Evolutionary conservation across 1,140 invertebrate species (phyloP), one percentile per base, ranked within the genome.

Genomic region (Triops cancriformis): DNA sequence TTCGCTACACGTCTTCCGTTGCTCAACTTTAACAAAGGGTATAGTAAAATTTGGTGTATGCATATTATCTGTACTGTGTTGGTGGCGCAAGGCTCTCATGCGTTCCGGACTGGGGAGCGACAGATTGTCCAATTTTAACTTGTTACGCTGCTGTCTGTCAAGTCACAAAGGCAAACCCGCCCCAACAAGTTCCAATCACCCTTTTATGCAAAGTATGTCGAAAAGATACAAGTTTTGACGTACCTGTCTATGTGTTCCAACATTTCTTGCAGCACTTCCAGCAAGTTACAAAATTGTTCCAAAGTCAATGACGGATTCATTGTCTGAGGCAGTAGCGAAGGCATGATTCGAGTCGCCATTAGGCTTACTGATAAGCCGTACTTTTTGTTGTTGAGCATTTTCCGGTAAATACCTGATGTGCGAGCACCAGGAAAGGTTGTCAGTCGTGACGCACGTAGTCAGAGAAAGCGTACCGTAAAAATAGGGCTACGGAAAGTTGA

Each of bases 211-310:
- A 10, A 31, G 9, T 27, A 6, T 45, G 43, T 76, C 7, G 43
- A 11, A 14, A 18, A 73, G n/a, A 76, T 6, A 76, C n/a, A n/a
- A 31, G 18, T 18, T 72, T 3, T 10, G 14, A 27, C 18, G 80
- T 83, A 88, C 85, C 92, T 90, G 85, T 97, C 95, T 77, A 98
- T 95, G 81, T 92, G 92, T 80, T 94, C 93, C 76, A 97, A 85
- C 95, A 97, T 97, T 80, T 96, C 94, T 81, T 96, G 92, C n/a
- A 97, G 86, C 7, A 96, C 93, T 86, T 95, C 93, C 80, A 97
- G 89, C 5, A 97, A 87, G 77, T 89, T 87, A 43, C 89, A 91
- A 84, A 97, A 98, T 84, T 98, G 94, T 77, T 98, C 95, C 81
- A 97, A 86, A 85, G 92, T 95, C 72, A 98, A 86, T 37, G 90